Evolutionary conservation across 2,113 vertebrate genomes (phyloP).

Genomic region (Lasiurus borealis): DNA sequence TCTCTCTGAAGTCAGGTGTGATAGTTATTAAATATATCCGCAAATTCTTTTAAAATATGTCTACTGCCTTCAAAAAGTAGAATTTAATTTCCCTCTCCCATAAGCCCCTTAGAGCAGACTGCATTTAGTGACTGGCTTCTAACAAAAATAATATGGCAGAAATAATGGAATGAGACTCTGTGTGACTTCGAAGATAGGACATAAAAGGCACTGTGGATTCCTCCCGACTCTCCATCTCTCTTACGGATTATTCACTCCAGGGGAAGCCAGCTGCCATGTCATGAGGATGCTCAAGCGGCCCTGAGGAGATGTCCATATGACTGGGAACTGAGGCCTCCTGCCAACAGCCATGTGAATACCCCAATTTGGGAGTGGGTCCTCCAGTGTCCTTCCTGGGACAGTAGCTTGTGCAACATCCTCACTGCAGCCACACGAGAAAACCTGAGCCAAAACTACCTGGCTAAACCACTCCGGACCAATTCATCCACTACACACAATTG

Average conservation of each 20-base stretch:
- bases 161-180: neutral
- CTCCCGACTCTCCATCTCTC: neutral
- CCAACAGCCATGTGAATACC: rapidly evolving
- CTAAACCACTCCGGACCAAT: neutral
- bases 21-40: neutral
- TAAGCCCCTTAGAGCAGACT: neutral
- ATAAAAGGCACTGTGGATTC: neutral
- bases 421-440: neutral
- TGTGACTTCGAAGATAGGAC: neutral
- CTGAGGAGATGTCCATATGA: neutral
- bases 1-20: neutral
- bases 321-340: neutral
- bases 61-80: neutral
- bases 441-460: neutral
- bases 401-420: neutral
- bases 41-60: neutral
- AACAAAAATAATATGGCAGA: neutral
- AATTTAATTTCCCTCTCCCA: neutral
- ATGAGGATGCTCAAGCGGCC: neutral
- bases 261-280: neutral
- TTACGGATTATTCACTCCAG: neutral
- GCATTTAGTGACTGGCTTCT: neutral
- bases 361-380: neutral
- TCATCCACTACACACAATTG: rapidly evolving
- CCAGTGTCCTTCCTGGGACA: neutral